Percentiles rank a stretch among this genome's conserved stretches.
Evolutionary conservation across 2,888 invertebrate species (phyloP).

Genomic region (Agrotis puta): DNA sequence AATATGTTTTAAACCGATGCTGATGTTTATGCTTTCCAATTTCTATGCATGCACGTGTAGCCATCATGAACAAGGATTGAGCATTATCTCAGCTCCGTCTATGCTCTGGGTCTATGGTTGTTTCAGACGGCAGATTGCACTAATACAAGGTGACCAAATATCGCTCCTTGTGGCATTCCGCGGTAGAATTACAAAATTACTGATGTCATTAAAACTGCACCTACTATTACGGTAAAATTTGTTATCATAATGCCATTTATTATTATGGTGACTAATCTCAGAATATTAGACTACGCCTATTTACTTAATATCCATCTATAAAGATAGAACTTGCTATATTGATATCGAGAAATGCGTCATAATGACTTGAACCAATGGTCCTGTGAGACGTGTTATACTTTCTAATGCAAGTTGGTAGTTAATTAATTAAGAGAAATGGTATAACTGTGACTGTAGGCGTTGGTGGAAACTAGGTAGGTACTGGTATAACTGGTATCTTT

Average conservation of each 20-base stretch:
- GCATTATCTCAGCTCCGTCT: too few species aligned
- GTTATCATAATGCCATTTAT: conserved; percentile 23
- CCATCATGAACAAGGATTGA: too few species aligned
- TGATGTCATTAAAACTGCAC: neutral
- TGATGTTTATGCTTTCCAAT: too few species aligned
- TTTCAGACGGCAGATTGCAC: neutral
- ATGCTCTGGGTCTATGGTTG: too few species aligned
- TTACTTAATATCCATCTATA: conserved; percentile 28
- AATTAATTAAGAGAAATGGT: conserved; percentile 21
- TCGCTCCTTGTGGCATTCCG: conserved; percentile 21
- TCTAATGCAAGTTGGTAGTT: conserved; percentile 9
- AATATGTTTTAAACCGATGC: too few species aligned
- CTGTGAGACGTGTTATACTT: conserved; percentile 20
- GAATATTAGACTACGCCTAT: conserved; percentile 2
- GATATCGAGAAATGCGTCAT: conserved; percentile 10
- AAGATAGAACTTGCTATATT: conserved; percentile 36
- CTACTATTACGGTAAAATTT: conserved; percentile 9
- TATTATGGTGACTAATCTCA: conserved; percentile 21
- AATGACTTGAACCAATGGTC: conserved; percentile 5
- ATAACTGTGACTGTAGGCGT: neutral
- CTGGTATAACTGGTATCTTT: conserved; percentile 1
- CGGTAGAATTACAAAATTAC: neutral
- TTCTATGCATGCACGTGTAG: too few species aligned
- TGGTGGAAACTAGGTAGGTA: conserved; percentile 2
- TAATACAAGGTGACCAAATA: conserved; percentile 4